phyloP scores from a whole-genome alignment of 2,888 invertebrate genomes.

The Tromatobia lineatoria region DNA sequence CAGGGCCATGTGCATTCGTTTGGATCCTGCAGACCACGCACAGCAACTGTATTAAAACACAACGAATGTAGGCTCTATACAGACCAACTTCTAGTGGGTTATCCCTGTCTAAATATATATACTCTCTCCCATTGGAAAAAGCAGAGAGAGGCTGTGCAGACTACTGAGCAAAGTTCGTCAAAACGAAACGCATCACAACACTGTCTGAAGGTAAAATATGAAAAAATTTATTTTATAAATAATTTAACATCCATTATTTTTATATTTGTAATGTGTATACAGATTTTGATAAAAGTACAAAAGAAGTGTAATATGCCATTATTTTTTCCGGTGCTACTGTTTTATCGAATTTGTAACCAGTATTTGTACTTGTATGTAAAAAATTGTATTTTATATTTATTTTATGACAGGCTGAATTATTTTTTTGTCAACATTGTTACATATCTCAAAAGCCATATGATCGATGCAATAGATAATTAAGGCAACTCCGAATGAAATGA shows the following conservation, averaged over 20 bases:
- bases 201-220: background rate
- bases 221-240: too few relatives aligned
- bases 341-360: too few relatives aligned
- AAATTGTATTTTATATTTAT: background rate
- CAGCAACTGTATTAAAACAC: constrained; percentile 50
- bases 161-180: constrained; percentile 7
- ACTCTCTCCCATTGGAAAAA: constrained; percentile 51
- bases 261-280: too few relatives aligned
- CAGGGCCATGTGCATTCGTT: constrained; percentile 60
- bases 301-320: too few relatives aligned
- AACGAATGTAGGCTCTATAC: constrained; percentile 52
- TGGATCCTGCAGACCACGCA: constrained; percentile 17
- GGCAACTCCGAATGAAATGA: too few relatives aligned
- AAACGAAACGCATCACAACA: constrained; percentile 34
- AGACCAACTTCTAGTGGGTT: constrained; percentile 65
- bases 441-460: too few relatives aligned
- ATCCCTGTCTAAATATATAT: constrained; percentile 74
- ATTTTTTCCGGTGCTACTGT: too few relatives aligned
- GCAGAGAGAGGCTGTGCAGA: constrained; percentile 49
- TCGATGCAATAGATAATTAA: too few relatives aligned
- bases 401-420: too few relatives aligned
- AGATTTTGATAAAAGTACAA: too few relatives aligned
- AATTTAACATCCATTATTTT: too few relatives aligned
- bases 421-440: too few relatives aligned
- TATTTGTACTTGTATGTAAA: background rate